These are phyloP conservation scores for Rhopalosiphum nymphaeae DNA, from an alignment of 2,888 invertebrate species.

Conservation along the genomic window DNA sequence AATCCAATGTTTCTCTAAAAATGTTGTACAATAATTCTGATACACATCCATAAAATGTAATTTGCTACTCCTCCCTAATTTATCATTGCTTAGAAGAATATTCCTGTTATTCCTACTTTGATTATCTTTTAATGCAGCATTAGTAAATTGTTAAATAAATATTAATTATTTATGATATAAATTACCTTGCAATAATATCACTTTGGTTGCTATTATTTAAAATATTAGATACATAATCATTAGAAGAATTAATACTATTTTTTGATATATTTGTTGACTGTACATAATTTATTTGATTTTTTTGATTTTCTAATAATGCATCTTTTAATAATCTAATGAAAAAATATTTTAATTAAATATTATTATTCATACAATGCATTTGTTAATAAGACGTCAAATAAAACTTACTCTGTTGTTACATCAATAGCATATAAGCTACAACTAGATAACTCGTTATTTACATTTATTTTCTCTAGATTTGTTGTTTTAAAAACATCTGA, in stretches of 20 bases:
- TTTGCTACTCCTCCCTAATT: background rate
- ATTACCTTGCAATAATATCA: background rate
- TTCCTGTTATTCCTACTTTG: background rate
- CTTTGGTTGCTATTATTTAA: background rate
- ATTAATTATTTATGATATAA: background rate
- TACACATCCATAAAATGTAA: background rate
- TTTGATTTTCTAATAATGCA: slow-evolving; percentile 51
- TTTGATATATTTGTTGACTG: background rate
- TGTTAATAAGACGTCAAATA: no score
- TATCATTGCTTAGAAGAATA: background rate
- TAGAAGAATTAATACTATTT: background rate
- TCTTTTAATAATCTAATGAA: slow-evolving; percentile 54
- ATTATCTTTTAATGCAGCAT: background rate
- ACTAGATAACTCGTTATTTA: slow-evolving; percentile 47
- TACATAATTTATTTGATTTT: slow-evolving; percentile 8
- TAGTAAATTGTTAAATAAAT: background rate
- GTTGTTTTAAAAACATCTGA: background rate
- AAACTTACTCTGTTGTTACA: slow-evolving; percentile 54
- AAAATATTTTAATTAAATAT: background rate
- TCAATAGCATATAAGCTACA: slow-evolving; percentile 53
- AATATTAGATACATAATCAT: background rate
- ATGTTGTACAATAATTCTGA: background rate
- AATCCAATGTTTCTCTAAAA: background rate
- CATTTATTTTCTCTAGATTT: slow-evolving; percentile 50
- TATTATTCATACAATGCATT: background rate